A percentile compares a stretch with the other conserved stretches of the same genome.
phyloP scores from a whole-genome alignment of 2,888 invertebrate species.

The Pyrgus malvae region DNA sequence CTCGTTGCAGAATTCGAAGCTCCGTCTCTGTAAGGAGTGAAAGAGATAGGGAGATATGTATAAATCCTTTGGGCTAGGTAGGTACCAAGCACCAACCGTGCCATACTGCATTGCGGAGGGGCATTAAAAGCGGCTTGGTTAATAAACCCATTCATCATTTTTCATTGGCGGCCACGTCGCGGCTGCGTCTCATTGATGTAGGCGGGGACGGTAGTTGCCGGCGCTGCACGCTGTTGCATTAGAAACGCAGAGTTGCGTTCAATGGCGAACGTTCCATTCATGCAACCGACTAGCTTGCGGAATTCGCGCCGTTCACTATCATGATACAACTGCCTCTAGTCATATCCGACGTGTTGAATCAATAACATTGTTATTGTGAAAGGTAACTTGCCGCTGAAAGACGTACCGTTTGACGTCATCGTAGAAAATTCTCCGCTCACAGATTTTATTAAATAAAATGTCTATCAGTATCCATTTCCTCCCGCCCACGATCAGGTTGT shows the following conservation, averaged over 20 bases:
- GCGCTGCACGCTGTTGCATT: conserved; percentile 9
- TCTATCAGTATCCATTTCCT: conserved; percentile 30
- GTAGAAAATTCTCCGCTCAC: neutral
- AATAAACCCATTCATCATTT: conserved; percentile 66
- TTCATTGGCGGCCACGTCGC: conserved; percentile 42
- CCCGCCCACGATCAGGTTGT: conserved; percentile 42
- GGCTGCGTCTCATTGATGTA: conserved; percentile 32
- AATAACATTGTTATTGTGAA: neutral
- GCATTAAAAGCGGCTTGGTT: conserved; percentile 48
- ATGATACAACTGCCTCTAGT: neutral
- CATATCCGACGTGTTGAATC: neutral
- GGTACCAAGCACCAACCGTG: conserved; percentile 26
- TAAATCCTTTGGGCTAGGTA: too few relatives aligned
- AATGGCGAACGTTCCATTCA: conserved; percentile 69
- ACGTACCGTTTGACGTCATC: conserved; percentile 12
- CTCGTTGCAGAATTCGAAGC: too few relatives aligned
- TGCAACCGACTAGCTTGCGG: conserved; percentile 53
- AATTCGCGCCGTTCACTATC: conserved; percentile 49
- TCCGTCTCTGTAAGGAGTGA: too few relatives aligned
- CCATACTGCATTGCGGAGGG: conserved; percentile 43
- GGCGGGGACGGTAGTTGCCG: conserved; percentile 24
- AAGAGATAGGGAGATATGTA: too few relatives aligned
- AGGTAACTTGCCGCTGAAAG: neutral
- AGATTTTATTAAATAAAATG: conserved; percentile 33
- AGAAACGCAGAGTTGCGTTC: conserved; percentile 37